Conservation (phyloP, 2,113 vertebrate species). For the Heterotilapia buettikoferi region DNA sequence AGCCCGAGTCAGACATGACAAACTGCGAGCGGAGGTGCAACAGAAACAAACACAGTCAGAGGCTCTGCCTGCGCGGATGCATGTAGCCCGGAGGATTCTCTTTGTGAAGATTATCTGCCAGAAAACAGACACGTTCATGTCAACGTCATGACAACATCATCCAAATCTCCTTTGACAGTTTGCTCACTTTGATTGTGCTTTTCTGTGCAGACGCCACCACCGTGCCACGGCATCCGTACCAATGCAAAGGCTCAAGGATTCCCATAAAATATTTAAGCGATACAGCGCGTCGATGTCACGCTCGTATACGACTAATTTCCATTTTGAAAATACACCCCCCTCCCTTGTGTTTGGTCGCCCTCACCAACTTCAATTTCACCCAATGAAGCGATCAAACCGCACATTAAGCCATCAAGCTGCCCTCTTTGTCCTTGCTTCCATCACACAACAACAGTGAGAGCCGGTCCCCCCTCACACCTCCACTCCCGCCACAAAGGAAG, state of each 20-base stretch:
- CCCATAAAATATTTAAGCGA: neutral
- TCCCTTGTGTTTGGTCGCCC: conserved; percentile 13
- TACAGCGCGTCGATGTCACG: neutral
- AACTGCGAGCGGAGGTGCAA: conserved; percentile 44
- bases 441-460: conserved; percentile 35
- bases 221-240: neutral
- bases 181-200: conserved; percentile 42
- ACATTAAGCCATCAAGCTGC: conserved; percentile 55
- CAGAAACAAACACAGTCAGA: conserved; percentile 36
- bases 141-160: conserved; percentile 52
- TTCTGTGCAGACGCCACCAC: neutral
- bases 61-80: neutral
- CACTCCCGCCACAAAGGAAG: neutral
- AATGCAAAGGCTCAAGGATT: neutral
- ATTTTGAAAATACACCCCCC: neutral
- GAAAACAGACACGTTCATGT: conserved; percentile 45
- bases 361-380: conserved; percentile 41
- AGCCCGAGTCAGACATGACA: conserved; percentile 57
- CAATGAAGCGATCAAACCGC: conserved; percentile 49
- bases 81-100: conserved; percentile 37
- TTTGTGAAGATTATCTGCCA: conserved; percentile 62
- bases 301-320: conserved; percentile 8
- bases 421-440: conserved; percentile 55
- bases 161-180: conserved; percentile 55
- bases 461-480: neutral